Percentiles rank a stretch among this genome's conserved stretches.
Conservation (phyloP, 2,888 invertebrate species). For the Cylindroiulus punctatus region DNA sequence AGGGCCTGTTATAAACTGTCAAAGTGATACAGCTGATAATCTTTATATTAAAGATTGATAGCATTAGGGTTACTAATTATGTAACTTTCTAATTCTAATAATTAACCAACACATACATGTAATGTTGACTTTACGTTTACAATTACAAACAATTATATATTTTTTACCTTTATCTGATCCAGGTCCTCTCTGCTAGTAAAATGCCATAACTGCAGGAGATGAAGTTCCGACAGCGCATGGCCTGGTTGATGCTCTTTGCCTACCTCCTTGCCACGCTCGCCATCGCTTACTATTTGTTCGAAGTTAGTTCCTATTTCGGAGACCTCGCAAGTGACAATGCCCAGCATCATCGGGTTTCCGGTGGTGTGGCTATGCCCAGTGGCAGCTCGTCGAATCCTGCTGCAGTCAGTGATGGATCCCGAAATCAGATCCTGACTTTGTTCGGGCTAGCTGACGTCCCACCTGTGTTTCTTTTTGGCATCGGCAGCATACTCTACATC, state of each 20-base stretch:
- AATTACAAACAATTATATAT: too few relatives aligned
- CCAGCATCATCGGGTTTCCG: background rate
- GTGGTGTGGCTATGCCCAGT: background rate
- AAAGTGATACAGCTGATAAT: too few relatives aligned
- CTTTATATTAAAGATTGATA: too few relatives aligned
- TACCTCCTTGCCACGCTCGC: constrained; percentile 30
- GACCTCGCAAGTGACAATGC: background rate
- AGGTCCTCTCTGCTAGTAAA: background rate
- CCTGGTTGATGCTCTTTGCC: constrained; percentile 27
- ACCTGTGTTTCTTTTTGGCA: background rate
- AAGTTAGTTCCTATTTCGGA: background rate
- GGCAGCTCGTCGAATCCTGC: background rate
- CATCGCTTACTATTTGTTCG: constrained; percentile 27
- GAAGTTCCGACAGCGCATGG: constrained; percentile 44
- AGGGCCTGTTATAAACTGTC: too few relatives aligned
- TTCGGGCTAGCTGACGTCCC: background rate
- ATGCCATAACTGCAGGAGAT: background rate
- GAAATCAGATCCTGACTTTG: background rate
- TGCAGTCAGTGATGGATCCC: background rate
- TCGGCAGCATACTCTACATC: background rate
- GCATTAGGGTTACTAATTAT: too few relatives aligned
- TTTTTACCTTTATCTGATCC: too few relatives aligned
- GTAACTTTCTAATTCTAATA: too few relatives aligned
- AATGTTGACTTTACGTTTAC: too few relatives aligned
- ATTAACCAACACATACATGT: too few relatives aligned